Evolutionary conservation across 2,113 vertebrate genomes (phyloP), one percentile per base, ranked within the genome.

Genomic region (Sterrhoptilus dennistouni): DNA sequence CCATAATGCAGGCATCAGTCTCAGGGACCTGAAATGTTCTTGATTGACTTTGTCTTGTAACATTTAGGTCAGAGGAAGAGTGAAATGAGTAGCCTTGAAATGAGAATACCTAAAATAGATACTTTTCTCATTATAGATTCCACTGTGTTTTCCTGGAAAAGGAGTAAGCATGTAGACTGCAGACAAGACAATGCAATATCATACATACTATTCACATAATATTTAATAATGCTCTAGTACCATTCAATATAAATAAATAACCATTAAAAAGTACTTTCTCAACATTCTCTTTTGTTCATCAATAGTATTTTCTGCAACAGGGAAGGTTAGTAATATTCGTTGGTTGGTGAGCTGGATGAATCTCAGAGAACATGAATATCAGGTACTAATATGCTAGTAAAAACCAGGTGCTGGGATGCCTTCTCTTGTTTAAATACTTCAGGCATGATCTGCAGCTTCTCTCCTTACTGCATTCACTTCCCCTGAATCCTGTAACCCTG

Each of bases 211-310:
- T 96, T 97, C 95, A 96, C 96, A 94, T 91, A 10, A 87, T 93
- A 89, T 97, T 97, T 97, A 97, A 96, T 97, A 96, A 94, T 27
- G 61, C 71, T 88, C 45, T 91, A 93, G 87, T 94, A 95, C 81
- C 90, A 90, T 89, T 95, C 93, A 95, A 84, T 95, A 97, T 93
- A 97, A 97, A 97, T 96, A 96, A 96, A 92, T 94, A 94, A 76
- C 88, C 95, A 93, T 97, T 93, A 97, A 96, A 97, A 97, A 96
- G 72, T 83, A 91, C 85, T 97, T 96, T 83, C 83, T 90, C 17
- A 22, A 94, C 95, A 87, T 93, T 97, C 88, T 92, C 33, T 68
- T 85, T 88, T 64, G 45, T 89, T 93, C 9, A 5, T 90, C 91
- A 91, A 87, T 8, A 95, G 85, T 86, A 90, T 96, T 93, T 96